Evolutionary conservation across 2,113 vertebrate species (phyloP), one percentile per base, ranked within the genome.

Genomic region (Cyprinodon tularosa): DNA sequence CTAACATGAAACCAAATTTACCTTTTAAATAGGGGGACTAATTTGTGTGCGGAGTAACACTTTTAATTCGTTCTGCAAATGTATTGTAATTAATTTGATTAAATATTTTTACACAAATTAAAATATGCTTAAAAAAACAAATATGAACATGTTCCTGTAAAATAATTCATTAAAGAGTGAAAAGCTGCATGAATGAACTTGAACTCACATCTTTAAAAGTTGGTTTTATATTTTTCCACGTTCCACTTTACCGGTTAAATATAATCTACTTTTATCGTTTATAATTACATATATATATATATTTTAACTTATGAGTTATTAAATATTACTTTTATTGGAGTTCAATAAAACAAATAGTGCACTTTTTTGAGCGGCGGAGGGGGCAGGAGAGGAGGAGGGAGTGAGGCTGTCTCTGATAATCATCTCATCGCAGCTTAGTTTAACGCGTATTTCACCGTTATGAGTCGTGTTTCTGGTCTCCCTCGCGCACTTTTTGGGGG

Each of bases 381-480:
- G 76, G 81, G 83, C 59, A 39, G 64, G n/a, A 66, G 64, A 22
- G 10, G 59, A 39, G 39, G 72, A 39, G 71, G 64, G 62, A 44
- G 82, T 60, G 76, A 71, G 81, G 67, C 72, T 78, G 76, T 76
- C 62, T 61, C 78, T 72, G 83, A 90, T 83, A 83, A 75, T 84
- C 80, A 71, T 70, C 73, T 50, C 68, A 40, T 68, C 80, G 29
- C 71, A 61, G 71, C 15, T 36, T 76, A 13, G 77, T 89, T 80
- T 70, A 63, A 76, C 61, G 40, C 62, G 74, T 82, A 78, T 87
- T 88, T 78, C 59, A 63, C 6, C 53, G 66, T 66, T 65, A 64
- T 73, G 70, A 73, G 61, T 22, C 13, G 77, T 71, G 76, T 29
- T 79, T 39, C 50, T 39, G 20, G 39, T n/a, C 68, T 14, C 40